These are phyloP conservation scores for Cantharis flavilabris DNA, from an alignment of 2,888 invertebrate species.

Conservation along the genomic window DNA sequence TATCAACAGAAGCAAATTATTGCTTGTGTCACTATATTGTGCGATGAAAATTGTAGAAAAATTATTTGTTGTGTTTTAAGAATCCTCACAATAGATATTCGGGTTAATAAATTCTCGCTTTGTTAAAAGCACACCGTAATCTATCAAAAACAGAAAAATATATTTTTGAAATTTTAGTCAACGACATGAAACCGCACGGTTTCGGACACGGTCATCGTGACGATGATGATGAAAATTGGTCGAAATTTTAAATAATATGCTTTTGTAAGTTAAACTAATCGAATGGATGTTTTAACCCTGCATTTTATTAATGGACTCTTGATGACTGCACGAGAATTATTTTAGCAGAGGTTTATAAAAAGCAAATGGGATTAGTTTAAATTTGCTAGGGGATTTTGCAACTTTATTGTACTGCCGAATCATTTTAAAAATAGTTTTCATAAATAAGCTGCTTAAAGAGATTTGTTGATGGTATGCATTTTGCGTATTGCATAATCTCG, in stretches of 20 bases:
- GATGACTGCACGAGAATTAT: conserved; percentile 3
- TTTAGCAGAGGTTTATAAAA: conserved; percentile 9
- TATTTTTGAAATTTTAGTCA: not conserved
- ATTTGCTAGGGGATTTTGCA: conserved; percentile 14
- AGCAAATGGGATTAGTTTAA: conserved; percentile 17
- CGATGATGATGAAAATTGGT: not conserved
- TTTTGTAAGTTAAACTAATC: not conserved
- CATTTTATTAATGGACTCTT: not conserved
- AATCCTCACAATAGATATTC: not conserved
- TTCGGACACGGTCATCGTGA: not conserved
- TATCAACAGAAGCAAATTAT: conserved; percentile 27
- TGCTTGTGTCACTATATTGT: conserved; percentile 7
- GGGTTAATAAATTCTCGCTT: not conserved
- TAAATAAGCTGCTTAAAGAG: conserved; percentile 25
- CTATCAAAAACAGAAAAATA: not conserved
- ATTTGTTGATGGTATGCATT: conserved; percentile 6
- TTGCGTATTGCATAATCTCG: conserved; percentile 15
- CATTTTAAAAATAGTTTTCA: conserved; percentile 19
- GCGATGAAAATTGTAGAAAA: conserved; percentile 8
- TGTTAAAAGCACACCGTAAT: not conserved
- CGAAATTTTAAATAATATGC: not conserved
- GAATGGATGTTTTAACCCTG: not conserved
- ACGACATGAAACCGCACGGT: not conserved
- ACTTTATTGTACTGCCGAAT: conserved; percentile 8
- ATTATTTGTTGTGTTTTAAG: conserved; percentile 3